These are phyloP conservation scores for Latrodectus elegans DNA, from an alignment of 2,888 invertebrate species.

Conservation along the genomic window DNA sequence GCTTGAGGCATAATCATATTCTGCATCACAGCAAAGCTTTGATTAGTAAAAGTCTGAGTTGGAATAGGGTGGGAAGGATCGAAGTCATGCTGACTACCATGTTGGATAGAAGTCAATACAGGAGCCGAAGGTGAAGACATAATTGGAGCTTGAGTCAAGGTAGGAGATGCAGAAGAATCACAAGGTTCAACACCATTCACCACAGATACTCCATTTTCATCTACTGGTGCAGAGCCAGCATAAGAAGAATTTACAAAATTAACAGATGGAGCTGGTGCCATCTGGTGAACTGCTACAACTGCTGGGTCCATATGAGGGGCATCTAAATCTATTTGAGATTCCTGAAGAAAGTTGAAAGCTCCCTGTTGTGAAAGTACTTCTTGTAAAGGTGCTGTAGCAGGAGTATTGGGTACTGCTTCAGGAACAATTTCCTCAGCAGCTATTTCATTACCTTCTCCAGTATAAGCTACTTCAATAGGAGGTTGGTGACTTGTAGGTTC, in stretches of 20 bases:
- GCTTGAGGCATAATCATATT: constrained; percentile 66
- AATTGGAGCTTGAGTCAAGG: neutral
- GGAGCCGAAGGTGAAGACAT: constrained; percentile 19
- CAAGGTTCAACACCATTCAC: constrained; percentile 20
- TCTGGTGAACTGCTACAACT: constrained; percentile 73
- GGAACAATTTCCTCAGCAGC: neutral
- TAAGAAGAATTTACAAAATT: constrained; percentile 35
- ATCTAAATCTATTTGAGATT: constrained; percentile 86
- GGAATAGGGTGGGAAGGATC: constrained; percentile 78
- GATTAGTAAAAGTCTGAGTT: constrained; percentile 89
- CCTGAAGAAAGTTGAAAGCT: constrained; percentile 82
- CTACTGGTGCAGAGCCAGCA: constrained; percentile 18
- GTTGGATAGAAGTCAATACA: constrained; percentile 20
- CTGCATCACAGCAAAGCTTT: constrained; percentile 80
- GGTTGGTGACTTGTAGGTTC: too few species aligned
- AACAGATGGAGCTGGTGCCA: constrained; percentile 66
- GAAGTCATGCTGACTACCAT: constrained; percentile 58
- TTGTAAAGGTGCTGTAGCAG: constrained; percentile 58
- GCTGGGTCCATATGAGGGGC: constrained; percentile 76
- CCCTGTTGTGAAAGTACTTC: constrained; percentile 73
- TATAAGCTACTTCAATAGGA: neutral
- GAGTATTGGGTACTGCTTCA: neutral
- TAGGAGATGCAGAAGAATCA: neutral
- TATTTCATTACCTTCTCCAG: neutral
- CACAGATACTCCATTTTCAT: constrained; percentile 3